These are phyloP conservation scores for Arbacia lixula DNA, from an alignment of 53 echinoderm and acorn worm species.

Conservation along the genomic window DNA sequence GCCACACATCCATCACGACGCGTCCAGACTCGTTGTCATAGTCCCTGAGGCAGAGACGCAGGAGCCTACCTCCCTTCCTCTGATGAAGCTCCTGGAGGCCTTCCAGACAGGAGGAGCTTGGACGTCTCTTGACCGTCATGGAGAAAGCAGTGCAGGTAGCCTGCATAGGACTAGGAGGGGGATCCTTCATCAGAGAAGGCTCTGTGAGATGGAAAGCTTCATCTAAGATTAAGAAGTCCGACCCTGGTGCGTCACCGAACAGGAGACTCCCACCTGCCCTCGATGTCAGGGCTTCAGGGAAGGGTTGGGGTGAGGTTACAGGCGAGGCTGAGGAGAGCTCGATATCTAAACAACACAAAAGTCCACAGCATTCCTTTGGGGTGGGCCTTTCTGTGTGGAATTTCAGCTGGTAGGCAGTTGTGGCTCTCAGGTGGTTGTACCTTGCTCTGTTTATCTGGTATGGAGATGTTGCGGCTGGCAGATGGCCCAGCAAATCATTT, in stretches of 20 bases:
- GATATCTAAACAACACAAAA: constrained; percentile 10
- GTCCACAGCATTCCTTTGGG: not conserved
- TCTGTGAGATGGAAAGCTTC: not conserved
- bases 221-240: constrained; percentile 6
- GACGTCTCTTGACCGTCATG: constrained; percentile 31
- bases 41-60: constrained; percentile 44
- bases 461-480: not conserved
- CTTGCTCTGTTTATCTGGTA: constrained; percentile 3
- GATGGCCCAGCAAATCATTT: not conserved
- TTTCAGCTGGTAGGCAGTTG: not conserved
- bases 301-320: not conserved
- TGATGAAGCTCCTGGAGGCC: constrained; percentile 53
- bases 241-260: not conserved
- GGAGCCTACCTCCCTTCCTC: not conserved
- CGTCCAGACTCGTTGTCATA: constrained; percentile 9
- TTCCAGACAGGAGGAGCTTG: constrained; percentile 48
- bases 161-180: not conserved
- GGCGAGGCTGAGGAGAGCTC: not conserved
- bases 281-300: constrained; percentile 9
- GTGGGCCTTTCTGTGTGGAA: not conserved
- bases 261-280: constrained; percentile 14
- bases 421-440: not conserved
- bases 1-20: constrained; percentile 20
- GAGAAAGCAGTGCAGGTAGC: not conserved
- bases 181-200: not conserved